Conservation (phyloP, 2,888 invertebrate genomes). For the Cephus nigrinus region DNA sequence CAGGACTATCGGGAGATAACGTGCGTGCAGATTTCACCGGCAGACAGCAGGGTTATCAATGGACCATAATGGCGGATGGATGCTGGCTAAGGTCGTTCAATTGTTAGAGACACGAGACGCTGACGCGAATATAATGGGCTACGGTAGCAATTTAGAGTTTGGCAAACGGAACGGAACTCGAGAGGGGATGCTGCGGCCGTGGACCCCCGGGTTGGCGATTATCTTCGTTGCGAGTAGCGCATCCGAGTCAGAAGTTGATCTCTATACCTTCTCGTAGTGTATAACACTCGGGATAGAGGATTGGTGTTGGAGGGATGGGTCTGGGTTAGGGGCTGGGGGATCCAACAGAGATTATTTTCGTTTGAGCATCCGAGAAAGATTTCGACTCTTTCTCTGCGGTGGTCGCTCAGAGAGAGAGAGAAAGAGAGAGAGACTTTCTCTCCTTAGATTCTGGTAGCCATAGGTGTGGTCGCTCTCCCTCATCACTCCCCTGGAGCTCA, state of each 20-base stretch:
- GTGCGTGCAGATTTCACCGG: background rate
- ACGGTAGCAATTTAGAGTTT: conserved; percentile 53
- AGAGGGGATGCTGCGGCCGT: conserved; percentile 32
- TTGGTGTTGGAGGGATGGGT: background rate
- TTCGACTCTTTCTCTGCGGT: conserved; percentile 41
- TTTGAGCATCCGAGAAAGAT: conserved; percentile 32
- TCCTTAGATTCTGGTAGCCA: conserved; percentile 44
- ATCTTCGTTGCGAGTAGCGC: background rate
- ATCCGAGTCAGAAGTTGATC: background rate
- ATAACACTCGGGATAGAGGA: background rate
- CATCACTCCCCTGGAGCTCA: conserved; percentile 46
- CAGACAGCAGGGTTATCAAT: background rate
- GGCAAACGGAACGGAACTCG: conserved; percentile 17
- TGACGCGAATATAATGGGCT: conserved; percentile 58
- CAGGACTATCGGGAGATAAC: background rate
- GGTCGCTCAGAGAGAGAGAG: conserved; percentile 36
- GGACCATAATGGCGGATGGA: background rate
- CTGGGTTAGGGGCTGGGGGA: conserved; percentile 6
- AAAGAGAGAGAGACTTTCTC: conserved; percentile 23
- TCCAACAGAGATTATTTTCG: conserved; percentile 39
- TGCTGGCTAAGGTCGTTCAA: background rate
- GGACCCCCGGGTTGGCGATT: conserved; percentile 46
- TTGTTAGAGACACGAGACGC: conserved; percentile 21
- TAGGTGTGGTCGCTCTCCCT: conserved; percentile 55
- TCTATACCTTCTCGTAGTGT: background rate